phyloP scores from a whole-genome alignment of 2,888 invertebrate genomes.

The Caenorhabditis wallacei region DNA sequence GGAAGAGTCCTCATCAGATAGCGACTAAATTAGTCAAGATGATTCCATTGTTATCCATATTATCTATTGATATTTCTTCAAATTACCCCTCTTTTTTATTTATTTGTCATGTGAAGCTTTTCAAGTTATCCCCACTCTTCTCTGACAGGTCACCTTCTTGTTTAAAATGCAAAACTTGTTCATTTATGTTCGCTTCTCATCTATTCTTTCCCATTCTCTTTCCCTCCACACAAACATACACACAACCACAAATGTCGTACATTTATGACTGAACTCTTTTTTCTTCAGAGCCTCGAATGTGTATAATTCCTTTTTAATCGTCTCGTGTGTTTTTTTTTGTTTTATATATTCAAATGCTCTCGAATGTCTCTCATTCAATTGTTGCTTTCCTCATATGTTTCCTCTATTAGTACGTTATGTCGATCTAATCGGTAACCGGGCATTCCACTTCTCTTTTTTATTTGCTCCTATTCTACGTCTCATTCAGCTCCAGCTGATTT shows the following conservation, averaged over 20 bases:
- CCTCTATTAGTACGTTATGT: slow-evolving; percentile 34
- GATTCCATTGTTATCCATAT: not conserved
- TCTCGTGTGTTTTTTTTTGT: slow-evolving; percentile 23
- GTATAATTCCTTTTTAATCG: slow-evolving; percentile 28
- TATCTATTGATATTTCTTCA: not conserved
- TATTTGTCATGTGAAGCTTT: slow-evolving; percentile 1
- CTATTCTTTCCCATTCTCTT: slow-evolving; percentile 18
- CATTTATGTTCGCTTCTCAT: slow-evolving; percentile 24
- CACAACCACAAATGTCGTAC: slow-evolving; percentile 11
- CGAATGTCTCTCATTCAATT: slow-evolving; percentile 32
- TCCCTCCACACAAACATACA: slow-evolving; percentile 20
- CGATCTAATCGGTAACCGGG: slow-evolving; percentile 41
- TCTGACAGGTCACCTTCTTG: slow-evolving; percentile 41
- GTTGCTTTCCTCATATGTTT: slow-evolving; percentile 23
- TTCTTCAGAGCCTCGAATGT: slow-evolving; percentile 45
- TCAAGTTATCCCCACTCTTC: slow-evolving; percentile 19
- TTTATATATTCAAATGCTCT: slow-evolving; percentile 19
- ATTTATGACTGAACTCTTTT: slow-evolving; percentile 45
- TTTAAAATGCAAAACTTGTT: slow-evolving; percentile 62
- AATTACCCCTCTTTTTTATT: slow-evolving; percentile 4
- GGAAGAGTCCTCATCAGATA: slow-evolving; percentile 25
- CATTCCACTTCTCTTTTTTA: slow-evolving; percentile 10
- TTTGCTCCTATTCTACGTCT: slow-evolving; percentile 10
- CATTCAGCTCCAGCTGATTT: not conserved
- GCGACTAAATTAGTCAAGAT: slow-evolving; percentile 7